Base-by-base conservation (phyloP, 35 echinoderm and acorn worm species). In the Apostichopus californicus region DNA sequence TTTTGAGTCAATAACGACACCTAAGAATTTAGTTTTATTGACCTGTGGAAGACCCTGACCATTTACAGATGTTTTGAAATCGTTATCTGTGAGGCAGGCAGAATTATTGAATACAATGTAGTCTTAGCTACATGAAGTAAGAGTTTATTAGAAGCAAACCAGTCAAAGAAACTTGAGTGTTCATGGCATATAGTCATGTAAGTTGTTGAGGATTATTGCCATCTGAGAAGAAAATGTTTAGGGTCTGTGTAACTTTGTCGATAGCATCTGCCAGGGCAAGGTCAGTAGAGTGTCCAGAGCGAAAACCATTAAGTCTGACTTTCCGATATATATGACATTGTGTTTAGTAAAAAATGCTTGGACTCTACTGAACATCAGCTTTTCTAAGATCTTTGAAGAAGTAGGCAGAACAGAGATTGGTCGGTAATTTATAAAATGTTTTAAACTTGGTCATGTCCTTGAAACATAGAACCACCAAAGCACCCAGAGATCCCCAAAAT, bases 71-170 rank as follows among this genome's bases (percentile, higher is more conserved):
- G 57, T 86, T 58, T 86, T 56, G 57, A 86, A 86, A 55, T 55
- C 55, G 5, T 86, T 86, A 17, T 59, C 58, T 6, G 17, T 86
- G 13, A 64, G 54, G 55, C 78, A 80, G 26, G 78, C 4, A 12
- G 78, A 80, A 80, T 80, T 80, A 80, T 59, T 86, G 18, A 57
- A 86, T 57, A 64, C 54, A 56, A 86, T 86, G 14, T 59, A 86
- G 13, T 46, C 34, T 46, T 86, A 64, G 54, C 83, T n/a, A 86
- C 12, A 86, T 57, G 17, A 23, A 86, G 83, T 46, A 4, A 57
- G 55, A 86, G 83, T 64, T 86, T 86, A 20, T 86, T 86, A 56
- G 4, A 56, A 23, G 83, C 83, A 86, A 86, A 57, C 83, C 55
- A 66, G 63, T 66, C 63, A 66, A 17, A 86, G 54, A 22, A 86